Conservation (phyloP, 2,113 vertebrate genomes). For the Azemiops feae region DNA sequence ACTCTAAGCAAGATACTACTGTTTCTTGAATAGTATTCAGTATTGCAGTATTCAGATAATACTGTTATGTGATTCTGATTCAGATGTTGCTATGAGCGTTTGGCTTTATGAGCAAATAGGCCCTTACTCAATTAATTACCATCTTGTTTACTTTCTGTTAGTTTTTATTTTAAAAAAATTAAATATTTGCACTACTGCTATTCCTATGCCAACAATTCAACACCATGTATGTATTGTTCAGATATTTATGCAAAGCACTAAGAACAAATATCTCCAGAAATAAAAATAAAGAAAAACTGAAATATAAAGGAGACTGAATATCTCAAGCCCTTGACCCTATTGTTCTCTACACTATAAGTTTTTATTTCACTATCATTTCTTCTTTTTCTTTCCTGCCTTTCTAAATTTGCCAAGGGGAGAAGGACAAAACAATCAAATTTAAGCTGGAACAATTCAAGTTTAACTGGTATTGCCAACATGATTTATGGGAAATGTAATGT, state of each 20-base stretch:
- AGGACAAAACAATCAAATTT: not conserved
- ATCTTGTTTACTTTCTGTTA: not conserved
- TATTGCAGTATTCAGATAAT: not conserved
- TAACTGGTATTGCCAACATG: not conserved
- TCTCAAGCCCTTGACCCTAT: not conserved
- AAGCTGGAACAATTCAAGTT: not conserved
- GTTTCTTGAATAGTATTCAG: too few species aligned
- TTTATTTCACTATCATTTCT: not conserved
- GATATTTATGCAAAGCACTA: not conserved
- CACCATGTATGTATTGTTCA: not conserved
- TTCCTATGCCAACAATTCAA: not conserved
- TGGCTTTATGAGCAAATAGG: not conserved
- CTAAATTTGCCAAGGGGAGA: not conserved
- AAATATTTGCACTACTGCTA: not conserved
- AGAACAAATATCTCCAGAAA: not conserved
- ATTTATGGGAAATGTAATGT: not conserved
- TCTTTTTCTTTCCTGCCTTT: not conserved
- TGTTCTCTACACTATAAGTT: not conserved
- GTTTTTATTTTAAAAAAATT: not conserved
- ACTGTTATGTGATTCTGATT: not conserved
- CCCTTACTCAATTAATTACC: not conserved
- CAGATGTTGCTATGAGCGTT: not conserved
- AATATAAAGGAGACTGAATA: not conserved
- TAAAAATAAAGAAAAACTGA: not conserved
- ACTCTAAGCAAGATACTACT: not conserved